A percentile compares a stretch with the other conserved stretches of the same genome.
These are phyloP conservation scores for Pseudopodoces humilis DNA, from an alignment of 2,113 vertebrate genomes.

Conservation along the genomic window DNA sequence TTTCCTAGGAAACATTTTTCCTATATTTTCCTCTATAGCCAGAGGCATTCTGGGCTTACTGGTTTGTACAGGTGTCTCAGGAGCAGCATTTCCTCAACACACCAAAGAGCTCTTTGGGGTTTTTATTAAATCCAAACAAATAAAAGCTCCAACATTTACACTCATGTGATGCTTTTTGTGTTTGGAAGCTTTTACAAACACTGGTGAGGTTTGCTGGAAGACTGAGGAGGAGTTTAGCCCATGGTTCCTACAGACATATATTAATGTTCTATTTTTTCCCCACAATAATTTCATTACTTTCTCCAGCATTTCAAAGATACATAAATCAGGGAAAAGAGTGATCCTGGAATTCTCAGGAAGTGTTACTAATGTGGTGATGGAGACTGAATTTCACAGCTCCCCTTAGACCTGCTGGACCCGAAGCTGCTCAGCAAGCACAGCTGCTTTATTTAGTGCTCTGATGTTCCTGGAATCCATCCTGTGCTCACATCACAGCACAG, in stretches of 20 bases:
- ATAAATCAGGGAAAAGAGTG: not conserved
- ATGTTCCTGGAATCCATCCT: not conserved
- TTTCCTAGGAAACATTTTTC: not conserved
- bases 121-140: not conserved
- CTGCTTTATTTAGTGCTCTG: not conserved
- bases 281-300: not conserved
- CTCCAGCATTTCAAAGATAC: not conserved
- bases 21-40: not conserved
- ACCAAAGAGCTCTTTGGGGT: not conserved
- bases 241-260: rapidly evolving
- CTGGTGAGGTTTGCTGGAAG: not conserved
- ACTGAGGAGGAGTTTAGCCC: not conserved
- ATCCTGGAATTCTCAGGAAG: not conserved
- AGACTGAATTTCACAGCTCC: not conserved
- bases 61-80: not conserved
- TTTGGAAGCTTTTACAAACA: not conserved
- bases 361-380: rapidly evolving
- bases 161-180: not conserved
- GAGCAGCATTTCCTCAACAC: not conserved
- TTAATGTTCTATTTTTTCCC: not conserved
- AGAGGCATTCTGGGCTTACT: not conserved
- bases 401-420: not conserved
- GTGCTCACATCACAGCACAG: not conserved
- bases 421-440: not conserved
- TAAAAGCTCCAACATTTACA: not conserved